Base-by-base conservation (phyloP, 2,113 vertebrate species). In the Ancistrus triradiatus region DNA sequence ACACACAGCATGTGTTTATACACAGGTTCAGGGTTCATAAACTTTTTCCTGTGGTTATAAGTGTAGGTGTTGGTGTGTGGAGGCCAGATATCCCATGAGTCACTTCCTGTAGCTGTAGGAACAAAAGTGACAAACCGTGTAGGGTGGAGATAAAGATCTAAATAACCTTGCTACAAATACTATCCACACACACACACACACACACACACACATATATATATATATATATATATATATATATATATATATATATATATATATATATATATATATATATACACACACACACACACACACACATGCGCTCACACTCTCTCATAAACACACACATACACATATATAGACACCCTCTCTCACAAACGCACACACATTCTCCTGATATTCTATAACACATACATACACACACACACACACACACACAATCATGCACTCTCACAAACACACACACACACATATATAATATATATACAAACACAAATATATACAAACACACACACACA, bases 211-310 rank as follows among this genome's bases (percentile, higher is more conserved):
- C 38, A 14, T 17, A 53, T 31, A 37, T 6, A 7, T 37, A 18
- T 37, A 13, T 19, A 7, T 28, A 59, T 33, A n/a, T n/a, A n/a
- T 14, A 42, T 14, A 42, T 14, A 42, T 17, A 58, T 13, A 27
- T 22, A 58, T 37, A 58, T 8, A 17, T 38, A 15, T 4, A 42
- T 14, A 42, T 14, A 42, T 14, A n/a, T 15, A n/a, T 6, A 42
- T 5, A 42, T n/a, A n/a, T n/a, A 5, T 6, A 11, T 5, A 38
- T 11, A n/a, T 42, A 14, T 51, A 8, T 27, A 31, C n/a, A 51
- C 18, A 57, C 28, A 53, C 15, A 46, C 43, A 46, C 43, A 46
- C 43, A 46, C 33, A 42, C 37, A 57, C n/a, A 18, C n/a, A 35
- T 11, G 10, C 18, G 7, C n/a, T n/a, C n/a, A n/a, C n/a, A n/a